Conservation (phyloP, 2,797 vertebrate species). For the Myotis pilosus region DNA sequence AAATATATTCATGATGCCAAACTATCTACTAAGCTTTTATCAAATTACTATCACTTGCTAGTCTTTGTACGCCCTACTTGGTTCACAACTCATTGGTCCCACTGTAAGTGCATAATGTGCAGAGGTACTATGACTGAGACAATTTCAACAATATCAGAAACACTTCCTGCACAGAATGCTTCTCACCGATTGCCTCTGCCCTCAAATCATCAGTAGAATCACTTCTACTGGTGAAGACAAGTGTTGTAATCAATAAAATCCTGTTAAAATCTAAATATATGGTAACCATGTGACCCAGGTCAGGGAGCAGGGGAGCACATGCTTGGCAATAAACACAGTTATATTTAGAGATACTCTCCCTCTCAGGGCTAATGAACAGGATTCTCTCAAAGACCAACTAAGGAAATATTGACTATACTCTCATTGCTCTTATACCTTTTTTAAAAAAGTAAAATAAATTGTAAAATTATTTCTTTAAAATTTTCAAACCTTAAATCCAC, state of each 20-base stretch:
- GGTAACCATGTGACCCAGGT: background rate
- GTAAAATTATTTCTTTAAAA: background rate
- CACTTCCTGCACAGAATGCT: background rate
- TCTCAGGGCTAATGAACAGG: constrained; percentile 16
- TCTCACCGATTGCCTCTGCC: background rate
- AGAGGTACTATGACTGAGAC: background rate
- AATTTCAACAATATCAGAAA: background rate
- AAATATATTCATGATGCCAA: background rate
- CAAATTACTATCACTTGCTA: background rate
- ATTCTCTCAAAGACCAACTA: background rate
- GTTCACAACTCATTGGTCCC: background rate
- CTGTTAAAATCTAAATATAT: constrained; percentile 17
- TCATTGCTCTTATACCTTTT: background rate
- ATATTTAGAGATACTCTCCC: constrained; percentile 12
- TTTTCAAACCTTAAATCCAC: background rate
- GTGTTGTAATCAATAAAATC: background rate
- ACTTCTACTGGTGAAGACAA: background rate
- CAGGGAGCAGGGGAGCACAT: background rate
- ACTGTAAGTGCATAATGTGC: background rate
- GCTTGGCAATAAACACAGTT: background rate
- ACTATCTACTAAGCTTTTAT: background rate
- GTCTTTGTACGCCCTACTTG: background rate
- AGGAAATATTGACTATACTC: constrained; percentile 16
- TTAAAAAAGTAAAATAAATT: background rate
- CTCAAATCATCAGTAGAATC: background rate